Conservation (phyloP, 2,888 invertebrate species). For the Hanleya hanleyi region DNA sequence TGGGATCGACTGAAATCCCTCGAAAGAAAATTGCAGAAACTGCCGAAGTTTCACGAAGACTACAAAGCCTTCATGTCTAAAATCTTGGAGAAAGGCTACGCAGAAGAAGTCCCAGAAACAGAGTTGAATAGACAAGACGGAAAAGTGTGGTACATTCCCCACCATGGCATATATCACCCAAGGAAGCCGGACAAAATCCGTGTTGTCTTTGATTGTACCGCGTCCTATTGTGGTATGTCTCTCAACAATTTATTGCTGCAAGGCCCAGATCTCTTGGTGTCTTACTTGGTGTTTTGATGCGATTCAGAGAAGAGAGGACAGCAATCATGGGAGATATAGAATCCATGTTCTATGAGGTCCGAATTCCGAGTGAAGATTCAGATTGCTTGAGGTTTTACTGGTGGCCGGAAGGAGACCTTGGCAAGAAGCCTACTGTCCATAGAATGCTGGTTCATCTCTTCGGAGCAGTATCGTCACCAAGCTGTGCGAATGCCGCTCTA, state of each 20-base stretch:
- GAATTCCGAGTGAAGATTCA: not conserved
- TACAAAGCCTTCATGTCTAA: slow-evolving; percentile 29
- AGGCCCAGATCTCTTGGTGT: not conserved
- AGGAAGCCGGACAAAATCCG: slow-evolving; percentile 8
- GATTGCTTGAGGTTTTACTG: not conserved
- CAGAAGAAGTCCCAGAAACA: slow-evolving; percentile 1
- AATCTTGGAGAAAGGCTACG: slow-evolving; percentile 28
- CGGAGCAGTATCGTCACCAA: too few species aligned
- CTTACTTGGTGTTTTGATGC: not conserved
- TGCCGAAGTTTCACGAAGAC: slow-evolving; percentile 17
- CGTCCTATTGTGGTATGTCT: not conserved
- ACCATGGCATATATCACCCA: slow-evolving; percentile 7
- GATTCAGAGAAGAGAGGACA: not conserved
- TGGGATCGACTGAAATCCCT: slow-evolving; percentile 14
- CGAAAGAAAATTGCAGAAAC: slow-evolving; percentile 7
- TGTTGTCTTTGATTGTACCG: slow-evolving; percentile 1
- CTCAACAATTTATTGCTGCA: not conserved
- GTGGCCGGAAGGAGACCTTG: slow-evolving; percentile 5
- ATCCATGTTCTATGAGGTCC: not conserved
- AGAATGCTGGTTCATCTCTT: too few species aligned
- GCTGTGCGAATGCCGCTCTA: too few species aligned
- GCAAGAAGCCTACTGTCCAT: too few species aligned
- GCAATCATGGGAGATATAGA: slow-evolving; percentile 5
- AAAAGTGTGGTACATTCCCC: slow-evolving; percentile 4
- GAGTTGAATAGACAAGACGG: not conserved